phyloP scores from a whole-genome alignment of 2,113 vertebrate genomes.

The Stomatorhinus ivindoensis region DNA sequence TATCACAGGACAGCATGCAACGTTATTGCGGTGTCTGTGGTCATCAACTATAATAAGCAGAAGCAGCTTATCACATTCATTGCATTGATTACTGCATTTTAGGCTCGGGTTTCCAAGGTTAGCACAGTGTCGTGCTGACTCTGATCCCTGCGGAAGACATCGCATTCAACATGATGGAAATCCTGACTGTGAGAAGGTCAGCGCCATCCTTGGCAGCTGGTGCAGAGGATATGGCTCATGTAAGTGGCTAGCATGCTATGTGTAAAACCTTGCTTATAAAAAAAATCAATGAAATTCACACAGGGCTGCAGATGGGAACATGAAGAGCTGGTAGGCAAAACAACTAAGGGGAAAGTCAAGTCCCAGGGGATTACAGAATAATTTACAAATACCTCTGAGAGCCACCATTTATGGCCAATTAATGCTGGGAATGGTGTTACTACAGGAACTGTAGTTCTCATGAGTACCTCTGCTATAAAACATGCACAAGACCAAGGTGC shows the following conservation, averaged over 20 bases:
- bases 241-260: neutral
- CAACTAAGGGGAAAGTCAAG: neutral
- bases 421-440: neutral
- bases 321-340: neutral
- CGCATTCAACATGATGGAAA: neutral
- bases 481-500: neutral
- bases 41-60: neutral
- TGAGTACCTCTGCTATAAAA: neutral
- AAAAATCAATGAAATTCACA: neutral
- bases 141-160: neutral
- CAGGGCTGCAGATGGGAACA: neutral
- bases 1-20: neutral
- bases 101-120: neutral
- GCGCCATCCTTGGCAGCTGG: neutral
- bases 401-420: neutral
- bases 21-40: neutral
- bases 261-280: neutral
- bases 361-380: neutral
- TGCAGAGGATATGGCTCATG: neutral
- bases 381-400: neutral
- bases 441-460: neutral
- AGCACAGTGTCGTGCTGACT: neutral
- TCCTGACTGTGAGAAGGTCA: neutral
- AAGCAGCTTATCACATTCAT: neutral
- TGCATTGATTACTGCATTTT: neutral